phyloP scores from a whole-genome alignment of 1,140 invertebrate species.

The Diachasmimorpha longicaudata region DNA sequence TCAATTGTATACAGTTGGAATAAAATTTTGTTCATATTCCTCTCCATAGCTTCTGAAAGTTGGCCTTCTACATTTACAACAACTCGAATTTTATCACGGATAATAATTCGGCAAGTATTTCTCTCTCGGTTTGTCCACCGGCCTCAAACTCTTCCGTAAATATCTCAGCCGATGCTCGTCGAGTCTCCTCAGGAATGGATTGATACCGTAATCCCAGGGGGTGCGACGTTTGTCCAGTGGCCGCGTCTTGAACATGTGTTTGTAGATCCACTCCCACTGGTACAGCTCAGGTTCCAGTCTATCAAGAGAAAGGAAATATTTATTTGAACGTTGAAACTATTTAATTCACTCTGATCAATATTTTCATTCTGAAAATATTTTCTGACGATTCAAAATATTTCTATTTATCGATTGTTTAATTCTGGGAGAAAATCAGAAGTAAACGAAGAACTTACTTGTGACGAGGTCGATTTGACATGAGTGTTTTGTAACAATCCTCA shows the following conservation, averaged over 20 bases:
- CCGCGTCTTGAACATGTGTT: slow-evolving; percentile 71
- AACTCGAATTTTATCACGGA: too few relatives aligned
- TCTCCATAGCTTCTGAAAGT: too few relatives aligned
- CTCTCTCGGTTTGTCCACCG: slow-evolving; percentile 53
- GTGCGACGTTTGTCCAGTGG: slow-evolving; percentile 71
- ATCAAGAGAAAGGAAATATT: slow-evolving; percentile 29
- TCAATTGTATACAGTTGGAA: too few relatives aligned
- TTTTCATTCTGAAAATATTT: too few relatives aligned
- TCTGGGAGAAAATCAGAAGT: too few relatives aligned
- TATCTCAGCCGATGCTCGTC: slow-evolving; percentile 72
- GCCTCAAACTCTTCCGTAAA: slow-evolving; percentile 69
- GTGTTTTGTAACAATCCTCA: slow-evolving; percentile 71
- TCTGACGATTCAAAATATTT: too few relatives aligned
- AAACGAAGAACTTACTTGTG: slow-evolving; percentile 50
- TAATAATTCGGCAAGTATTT: slow-evolving; percentile 70
- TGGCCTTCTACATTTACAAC: too few relatives aligned
- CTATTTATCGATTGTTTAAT: too few relatives aligned
- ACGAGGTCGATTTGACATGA: slow-evolving; percentile 70
- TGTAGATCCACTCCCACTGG: slow-evolving; percentile 80
- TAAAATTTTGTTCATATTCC: too few relatives aligned
- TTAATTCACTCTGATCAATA: too few relatives aligned
- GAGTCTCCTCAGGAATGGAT: slow-evolving; percentile 66
- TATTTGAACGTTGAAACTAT: too few relatives aligned
- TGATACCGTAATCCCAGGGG: slow-evolving; percentile 70
- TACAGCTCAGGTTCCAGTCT: slow-evolving; percentile 71